Evolutionary conservation across 1,140 invertebrate genomes (phyloP), one percentile per base, ranked within the genome.

Genomic region (Ctenoplectra terminalis): DNA sequence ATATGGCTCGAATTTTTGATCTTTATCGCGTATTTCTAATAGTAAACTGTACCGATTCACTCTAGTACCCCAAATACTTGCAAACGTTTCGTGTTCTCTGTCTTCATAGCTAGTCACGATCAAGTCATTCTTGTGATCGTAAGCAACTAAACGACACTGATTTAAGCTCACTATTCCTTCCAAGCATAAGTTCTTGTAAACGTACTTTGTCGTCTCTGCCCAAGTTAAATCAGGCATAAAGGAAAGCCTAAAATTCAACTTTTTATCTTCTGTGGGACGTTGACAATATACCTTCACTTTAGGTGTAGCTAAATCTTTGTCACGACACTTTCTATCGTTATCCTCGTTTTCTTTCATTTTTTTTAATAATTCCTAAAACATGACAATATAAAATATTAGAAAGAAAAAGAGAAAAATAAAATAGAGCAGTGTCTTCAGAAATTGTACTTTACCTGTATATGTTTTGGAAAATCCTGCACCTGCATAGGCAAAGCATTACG

Each of bases 121-220:
- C 5, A 95, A 93, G 77, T 97, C 96, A 79, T 95, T 94, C 29
- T 94, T 92, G 46, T 95, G 94, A 89, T 97, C 95, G 88, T 97
- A 98, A 75, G 94, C 95, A 3, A 98, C 96, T 29, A 98, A 92
- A 4, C 97, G 95, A 88, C 96, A 97, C 76, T 96, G 95, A 50
- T 96, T 94, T 1, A 96, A 72, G 17, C 95, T 94, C 8, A 96
- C 94, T 77, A 95, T 85, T 17, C 92, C 93, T 46, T 96, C 94
- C 40, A 97, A 90, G 71, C 95, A 94, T 54, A 97, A 95, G 85
- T 94, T 92, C 88, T 95, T 94, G 89, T 96, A 95, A 34, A 95
- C 96, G 31, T 94, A 93, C 75, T 94, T 91, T 8, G 95, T 95
- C 0, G 95, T 94, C 71, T 95, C 94, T 15, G 90, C 90, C 48